Percentiles rank a stretch among this genome's conserved stretches.
Conservation (phyloP, 2,888 invertebrate genomes). For the Agrochola lychnidis region DNA sequence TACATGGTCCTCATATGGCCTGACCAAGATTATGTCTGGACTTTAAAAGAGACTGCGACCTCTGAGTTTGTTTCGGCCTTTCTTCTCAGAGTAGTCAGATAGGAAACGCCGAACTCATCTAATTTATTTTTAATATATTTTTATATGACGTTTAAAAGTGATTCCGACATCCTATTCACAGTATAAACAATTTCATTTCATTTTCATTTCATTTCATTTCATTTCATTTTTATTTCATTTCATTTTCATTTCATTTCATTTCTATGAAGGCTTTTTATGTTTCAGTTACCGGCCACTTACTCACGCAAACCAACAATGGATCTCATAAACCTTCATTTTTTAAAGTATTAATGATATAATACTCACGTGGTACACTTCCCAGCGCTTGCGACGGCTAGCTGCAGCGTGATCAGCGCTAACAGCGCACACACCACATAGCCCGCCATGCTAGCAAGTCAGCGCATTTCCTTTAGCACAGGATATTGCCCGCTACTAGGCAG, state of each 20-base stretch:
- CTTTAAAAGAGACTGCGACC: no score
- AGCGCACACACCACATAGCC: slow-evolving; percentile 69
- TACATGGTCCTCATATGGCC: no score
- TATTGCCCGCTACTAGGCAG: slow-evolving; percentile 53
- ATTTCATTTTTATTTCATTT: no score
- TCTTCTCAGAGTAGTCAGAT: no score
- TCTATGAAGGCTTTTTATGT: not conserved
- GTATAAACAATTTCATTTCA: no score
- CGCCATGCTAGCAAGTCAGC: slow-evolving; percentile 81
- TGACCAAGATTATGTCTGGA: no score
- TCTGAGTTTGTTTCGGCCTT: no score
- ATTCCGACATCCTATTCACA: no score
- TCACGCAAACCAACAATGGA: not conserved
- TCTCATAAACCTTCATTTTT: not conserved
- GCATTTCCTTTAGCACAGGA: slow-evolving; percentile 76
- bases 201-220: not conserved
- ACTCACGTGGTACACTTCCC: slow-evolving; percentile 88
- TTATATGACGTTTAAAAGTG: no score
- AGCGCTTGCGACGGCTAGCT: slow-evolving; percentile 79
- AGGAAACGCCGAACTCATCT: no score
- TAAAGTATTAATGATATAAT: not conserved
- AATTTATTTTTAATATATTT: no score
- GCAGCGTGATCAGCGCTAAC: slow-evolving; percentile 76
- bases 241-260: no score
- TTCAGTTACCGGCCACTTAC: not conserved